A percentile compares a stretch with the other conserved stretches of the same genome.
Evolutionary conservation across 2,113 vertebrate species (phyloP).

Genomic region (Lycaon pictus): DNA sequence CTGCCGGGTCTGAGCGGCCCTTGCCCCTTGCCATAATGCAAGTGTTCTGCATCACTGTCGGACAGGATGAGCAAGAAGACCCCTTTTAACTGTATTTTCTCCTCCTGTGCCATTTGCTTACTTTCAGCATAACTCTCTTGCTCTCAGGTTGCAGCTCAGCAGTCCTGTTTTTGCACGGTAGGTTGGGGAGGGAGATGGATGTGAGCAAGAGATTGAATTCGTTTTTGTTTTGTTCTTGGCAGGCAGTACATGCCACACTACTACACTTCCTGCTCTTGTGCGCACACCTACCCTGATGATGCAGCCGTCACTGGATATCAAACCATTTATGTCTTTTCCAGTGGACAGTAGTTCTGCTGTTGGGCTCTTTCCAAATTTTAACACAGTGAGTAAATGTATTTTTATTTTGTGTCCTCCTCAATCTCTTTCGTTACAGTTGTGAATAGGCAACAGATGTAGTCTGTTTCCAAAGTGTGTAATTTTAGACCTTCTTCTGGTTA

Average conservation of each 20-base stretch:
- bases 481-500: slow-evolving; percentile 2
- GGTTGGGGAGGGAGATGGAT: neutral
- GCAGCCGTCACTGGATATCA: slow-evolving; percentile 94
- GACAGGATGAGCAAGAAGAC: slow-evolving; percentile 67
- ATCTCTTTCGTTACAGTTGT: slow-evolving; percentile 58
- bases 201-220: slow-evolving; percentile 77
- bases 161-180: neutral
- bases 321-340: slow-evolving; percentile 95
- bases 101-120: slow-evolving; percentile 48
- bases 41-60: slow-evolving; percentile 68
- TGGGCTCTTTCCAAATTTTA: slow-evolving; percentile 98
- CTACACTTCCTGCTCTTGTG: slow-evolving; percentile 92
- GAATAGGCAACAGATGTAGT: neutral
- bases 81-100: slow-evolving; percentile 66
- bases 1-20: slow-evolving; percentile 50
- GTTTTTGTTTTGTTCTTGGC: slow-evolving; percentile 84
- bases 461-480: slow-evolving; percentile 33
- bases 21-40: slow-evolving; percentile 32
- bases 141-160: slow-evolving; percentile 64
- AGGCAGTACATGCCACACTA: slow-evolving; percentile 91
- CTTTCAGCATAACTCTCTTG: slow-evolving; percentile 49
- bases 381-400: slow-evolving; percentile 92
- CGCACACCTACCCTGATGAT: slow-evolving; percentile 93
- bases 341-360: slow-evolving; percentile 93
- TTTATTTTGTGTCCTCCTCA: slow-evolving; percentile 69